Evolutionary conservation across 2,888 invertebrate genomes (phyloP), one percentile per base, ranked within the genome.

Genomic region (Drosophila incognita): DNA sequence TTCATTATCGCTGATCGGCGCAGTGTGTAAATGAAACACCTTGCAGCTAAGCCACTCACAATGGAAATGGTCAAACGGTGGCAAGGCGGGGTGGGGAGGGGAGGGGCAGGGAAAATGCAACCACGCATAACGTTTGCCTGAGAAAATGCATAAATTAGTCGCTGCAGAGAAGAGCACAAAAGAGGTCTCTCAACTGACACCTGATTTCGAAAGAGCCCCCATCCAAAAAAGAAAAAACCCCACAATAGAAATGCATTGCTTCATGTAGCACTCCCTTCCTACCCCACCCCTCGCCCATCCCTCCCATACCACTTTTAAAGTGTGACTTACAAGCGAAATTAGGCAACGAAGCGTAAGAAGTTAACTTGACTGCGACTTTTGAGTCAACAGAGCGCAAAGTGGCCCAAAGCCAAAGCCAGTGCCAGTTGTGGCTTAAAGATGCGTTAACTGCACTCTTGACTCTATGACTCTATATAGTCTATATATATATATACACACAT

Each of bases 251-350:
- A 60, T 73, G 78, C 68, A 73, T 68, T 79, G 64, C 76, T 60
- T 52, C 63, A 63, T 64, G 58, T 48, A 74, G 48, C 46, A 38
- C n/a, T 11, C 4, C 31, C 5, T 42, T 15, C n/a, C 5, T 18
- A 13, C 35, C 59, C 4, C n/a, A 0, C 3, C 5, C 11, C 24
- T 29, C 31, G 2, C 48, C 13, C 8, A 7, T 7, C 2, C 21
- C 24, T 0, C 24, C 24, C 7, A 24, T 18, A 2, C 24, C 21
- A 42, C 11, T 5, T 31, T 24, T 36, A 69, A 78, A 86, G 87
- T 86, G 79, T 83, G 87, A 86, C 87, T 81, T 86, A 76, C 79
- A 83, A 80, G 57, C 68, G 42, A 77, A 84, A 87, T 87, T 74
- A 80, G 75, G 66, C 87, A 86, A 40, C 85, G 63, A 80, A 80